Evolutionary conservation across 2,888 invertebrate genomes (phyloP).

Genomic region (Dichetophora obliterata): DNA sequence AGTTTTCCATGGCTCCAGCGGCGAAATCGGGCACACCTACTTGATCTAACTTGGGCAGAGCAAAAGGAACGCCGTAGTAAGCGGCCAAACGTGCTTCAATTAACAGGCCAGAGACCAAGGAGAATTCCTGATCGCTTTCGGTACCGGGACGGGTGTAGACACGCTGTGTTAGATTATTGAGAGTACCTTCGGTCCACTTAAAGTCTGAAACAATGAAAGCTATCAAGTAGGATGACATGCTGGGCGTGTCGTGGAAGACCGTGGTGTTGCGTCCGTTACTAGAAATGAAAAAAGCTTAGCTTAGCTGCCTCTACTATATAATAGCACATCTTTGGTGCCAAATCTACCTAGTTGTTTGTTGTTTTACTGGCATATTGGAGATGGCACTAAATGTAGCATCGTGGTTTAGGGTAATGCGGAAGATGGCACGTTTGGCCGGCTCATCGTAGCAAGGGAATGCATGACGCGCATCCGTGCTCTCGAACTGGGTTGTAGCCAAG

Average conservation of each 20-base stretch:
- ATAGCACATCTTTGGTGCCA: not conserved
- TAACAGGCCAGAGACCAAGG: slow-evolving; percentile 79
- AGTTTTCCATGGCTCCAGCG: slow-evolving; percentile 93
- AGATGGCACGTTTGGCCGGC: slow-evolving; percentile 78
- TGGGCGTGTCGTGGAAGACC: slow-evolving; percentile 69
- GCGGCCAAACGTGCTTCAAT: slow-evolving; percentile 78
- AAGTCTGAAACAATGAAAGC: slow-evolving; percentile 82
- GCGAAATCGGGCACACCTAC: slow-evolving; percentile 87
- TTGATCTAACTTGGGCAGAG: slow-evolving; percentile 88
- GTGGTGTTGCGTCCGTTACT: slow-evolving; percentile 50
- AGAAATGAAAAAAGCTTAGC: not conserved
- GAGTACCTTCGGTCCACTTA: slow-evolving; percentile 54
- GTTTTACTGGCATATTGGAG: slow-evolving; percentile 71
- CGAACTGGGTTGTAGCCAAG: slow-evolving; percentile 78
- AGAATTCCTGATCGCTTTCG: slow-evolving; percentile 74
- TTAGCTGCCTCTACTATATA: too few species aligned
- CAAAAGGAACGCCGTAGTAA: slow-evolving; percentile 81
- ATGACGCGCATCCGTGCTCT: slow-evolving; percentile 76
- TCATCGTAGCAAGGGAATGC: slow-evolving; percentile 84
- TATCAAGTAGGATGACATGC: slow-evolving; percentile 84
- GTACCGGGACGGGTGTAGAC: slow-evolving; percentile 64
- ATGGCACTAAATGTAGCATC: slow-evolving; percentile 60
- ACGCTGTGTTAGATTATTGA: slow-evolving; percentile 58
- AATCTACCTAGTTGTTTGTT: slow-evolving; percentile 45
- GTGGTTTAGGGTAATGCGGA: slow-evolving; percentile 61